Evolutionary conservation across 1,140 invertebrate species (phyloP).

Genomic region (Hylaeus volcanicus): DNA sequence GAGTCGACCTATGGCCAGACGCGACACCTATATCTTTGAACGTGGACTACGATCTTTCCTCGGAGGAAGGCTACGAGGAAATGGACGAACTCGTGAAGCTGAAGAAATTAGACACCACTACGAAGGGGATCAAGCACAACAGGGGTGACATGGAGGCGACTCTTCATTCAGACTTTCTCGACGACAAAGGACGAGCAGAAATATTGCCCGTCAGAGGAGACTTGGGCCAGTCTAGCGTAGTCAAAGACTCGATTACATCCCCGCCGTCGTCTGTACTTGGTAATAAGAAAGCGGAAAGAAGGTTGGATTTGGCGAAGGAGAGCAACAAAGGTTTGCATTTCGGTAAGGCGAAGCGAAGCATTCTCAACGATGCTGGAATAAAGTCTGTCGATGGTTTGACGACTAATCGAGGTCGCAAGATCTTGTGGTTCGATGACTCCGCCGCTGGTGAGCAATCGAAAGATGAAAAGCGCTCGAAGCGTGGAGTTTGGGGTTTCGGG

Average conservation of each 20-base stretch:
- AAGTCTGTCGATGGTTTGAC: neutral
- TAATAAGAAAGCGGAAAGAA: neutral
- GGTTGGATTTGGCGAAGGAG: no score
- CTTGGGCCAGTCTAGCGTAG: constrained; percentile 53
- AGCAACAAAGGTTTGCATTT: neutral
- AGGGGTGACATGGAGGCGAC: constrained; percentile 74
- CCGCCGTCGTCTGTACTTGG: neutral
- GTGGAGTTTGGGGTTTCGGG: constrained; percentile 69
- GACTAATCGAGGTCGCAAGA: constrained; percentile 46
- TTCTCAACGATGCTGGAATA: no score
- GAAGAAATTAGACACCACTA: constrained; percentile 51
- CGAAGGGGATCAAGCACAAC: constrained; percentile 44
- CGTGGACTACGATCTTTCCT: constrained; percentile 51
- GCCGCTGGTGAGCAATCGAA: neutral
- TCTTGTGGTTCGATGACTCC: constrained; percentile 40
- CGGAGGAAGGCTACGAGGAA: constrained; percentile 65
- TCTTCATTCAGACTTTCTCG: constrained; percentile 7
- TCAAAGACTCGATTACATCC: neutral
- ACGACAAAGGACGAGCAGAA: constrained; percentile 13
- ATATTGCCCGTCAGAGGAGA: constrained; percentile 71
- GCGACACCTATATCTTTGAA: constrained; percentile 62
- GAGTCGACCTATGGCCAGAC: constrained; percentile 18
- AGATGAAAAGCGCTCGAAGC: neutral
- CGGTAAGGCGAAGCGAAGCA: constrained; percentile 5
- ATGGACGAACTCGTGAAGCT: constrained; percentile 72